These are phyloP conservation scores for Chloroceryle aenea DNA, from an alignment of 2,113 vertebrate species.

Conservation along the genomic window DNA sequence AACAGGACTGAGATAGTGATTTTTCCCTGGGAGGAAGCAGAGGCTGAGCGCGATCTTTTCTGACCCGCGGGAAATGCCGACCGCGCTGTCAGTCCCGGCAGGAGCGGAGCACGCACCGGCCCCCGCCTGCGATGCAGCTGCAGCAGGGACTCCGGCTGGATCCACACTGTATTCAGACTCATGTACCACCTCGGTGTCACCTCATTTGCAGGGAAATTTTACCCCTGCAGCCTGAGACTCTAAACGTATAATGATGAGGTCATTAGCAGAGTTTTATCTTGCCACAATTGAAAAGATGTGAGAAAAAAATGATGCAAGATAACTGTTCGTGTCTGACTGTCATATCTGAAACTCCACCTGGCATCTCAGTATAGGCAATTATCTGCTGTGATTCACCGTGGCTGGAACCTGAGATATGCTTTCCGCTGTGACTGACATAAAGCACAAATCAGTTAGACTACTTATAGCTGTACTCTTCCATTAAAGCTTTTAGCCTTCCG, in stretches of 20 bases:
- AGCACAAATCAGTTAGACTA: background rate
- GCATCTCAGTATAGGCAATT: background rate
- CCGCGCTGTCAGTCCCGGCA: rapidly evolving
- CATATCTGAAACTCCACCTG: background rate
- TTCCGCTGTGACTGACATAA: background rate
- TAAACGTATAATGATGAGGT: rapidly evolving
- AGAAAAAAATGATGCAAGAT: background rate
- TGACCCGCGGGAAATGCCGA: background rate
- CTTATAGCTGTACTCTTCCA: background rate
- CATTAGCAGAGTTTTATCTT: background rate
- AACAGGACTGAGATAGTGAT: background rate
- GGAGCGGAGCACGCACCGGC: background rate
- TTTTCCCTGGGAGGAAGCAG: background rate
- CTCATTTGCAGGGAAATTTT: background rate
- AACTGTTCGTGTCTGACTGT: background rate
- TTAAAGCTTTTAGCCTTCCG: background rate
- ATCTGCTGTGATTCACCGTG: background rate
- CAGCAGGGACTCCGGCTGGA: background rate
- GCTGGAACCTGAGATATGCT: background rate
- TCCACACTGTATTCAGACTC: background rate
- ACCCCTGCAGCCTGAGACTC: background rate
- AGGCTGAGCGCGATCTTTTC: background rate
- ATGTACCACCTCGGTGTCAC: background rate
- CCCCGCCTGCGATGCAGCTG: background rate
- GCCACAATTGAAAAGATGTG: background rate